phyloP scores from a whole-genome alignment of 2,113 vertebrate genomes.

The Etheostoma cragini region DNA sequence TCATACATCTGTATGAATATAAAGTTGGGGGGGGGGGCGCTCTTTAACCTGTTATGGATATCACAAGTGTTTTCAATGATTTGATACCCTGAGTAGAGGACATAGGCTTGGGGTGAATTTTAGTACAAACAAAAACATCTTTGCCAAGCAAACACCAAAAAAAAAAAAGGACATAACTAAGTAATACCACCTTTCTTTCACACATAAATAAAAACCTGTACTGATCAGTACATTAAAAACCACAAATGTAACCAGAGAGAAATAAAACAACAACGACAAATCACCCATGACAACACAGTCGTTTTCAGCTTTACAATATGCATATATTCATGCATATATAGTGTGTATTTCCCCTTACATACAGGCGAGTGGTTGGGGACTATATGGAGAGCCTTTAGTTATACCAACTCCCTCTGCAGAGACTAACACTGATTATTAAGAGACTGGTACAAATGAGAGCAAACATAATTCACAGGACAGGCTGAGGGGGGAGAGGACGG shows the following conservation, averaged over 20 bases:
- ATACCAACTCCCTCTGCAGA: constrained; percentile 73
- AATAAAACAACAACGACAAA: constrained; percentile 67
- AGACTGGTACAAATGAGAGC: constrained; percentile 69
- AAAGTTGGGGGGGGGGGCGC: background rate
- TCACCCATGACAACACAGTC: constrained; percentile 69
- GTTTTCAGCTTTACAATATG: constrained; percentile 83
- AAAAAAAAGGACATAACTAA: constrained; percentile 56
- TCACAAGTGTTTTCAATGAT: constrained; percentile 78
- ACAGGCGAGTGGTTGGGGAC: constrained; percentile 72
- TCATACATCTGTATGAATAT: too few relatives aligned
- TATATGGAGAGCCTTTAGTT: constrained; percentile 72
- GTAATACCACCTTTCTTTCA: constrained; percentile 74
- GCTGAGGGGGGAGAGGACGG: constrained; percentile 32
- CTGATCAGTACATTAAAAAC: constrained; percentile 69
- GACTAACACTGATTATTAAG: constrained; percentile 80
- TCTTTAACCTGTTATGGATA: constrained; percentile 69
- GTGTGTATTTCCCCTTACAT: constrained; percentile 77
- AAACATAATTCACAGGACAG: constrained; percentile 68
- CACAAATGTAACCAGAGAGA: constrained; percentile 80
- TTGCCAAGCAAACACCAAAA: constrained; percentile 63
- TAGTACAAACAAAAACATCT: constrained; percentile 69
- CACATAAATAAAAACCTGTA: constrained; percentile 81
- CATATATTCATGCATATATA: constrained; percentile 85
- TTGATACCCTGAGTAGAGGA: constrained; percentile 83
- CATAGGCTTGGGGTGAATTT: constrained; percentile 74